Percentiles rank a stretch among this genome's conserved stretches.
These are phyloP conservation scores for Cololabis saira DNA, from an alignment of 2,113 vertebrate genomes.

Conservation along the genomic window DNA sequence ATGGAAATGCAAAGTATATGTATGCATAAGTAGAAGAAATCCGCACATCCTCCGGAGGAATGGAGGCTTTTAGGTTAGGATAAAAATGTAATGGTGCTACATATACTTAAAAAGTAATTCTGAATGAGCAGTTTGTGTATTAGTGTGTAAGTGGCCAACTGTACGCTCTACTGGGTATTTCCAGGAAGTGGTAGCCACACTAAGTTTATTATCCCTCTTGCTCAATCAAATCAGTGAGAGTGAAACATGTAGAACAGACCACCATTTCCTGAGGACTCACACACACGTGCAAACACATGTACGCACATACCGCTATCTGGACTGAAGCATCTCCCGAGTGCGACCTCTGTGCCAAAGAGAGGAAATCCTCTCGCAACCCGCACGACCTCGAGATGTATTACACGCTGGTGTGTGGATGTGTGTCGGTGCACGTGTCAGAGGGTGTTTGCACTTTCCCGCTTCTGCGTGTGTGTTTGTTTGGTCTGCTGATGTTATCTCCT, in stretches of 20 bases:
- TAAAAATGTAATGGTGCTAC: background rate
- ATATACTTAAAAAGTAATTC: background rate
- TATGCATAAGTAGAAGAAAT: background rate
- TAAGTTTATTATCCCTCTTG: conserved; percentile 67
- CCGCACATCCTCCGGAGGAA: background rate
- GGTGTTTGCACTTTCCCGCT: background rate
- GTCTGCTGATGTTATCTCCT: conserved; percentile 47
- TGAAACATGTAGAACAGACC: conserved; percentile 60
- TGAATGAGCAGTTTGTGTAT: background rate
- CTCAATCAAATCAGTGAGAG: conserved; percentile 73
- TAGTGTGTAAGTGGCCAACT: background rate
- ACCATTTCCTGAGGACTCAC: conserved; percentile 48
- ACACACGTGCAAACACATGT: conserved; percentile 15
- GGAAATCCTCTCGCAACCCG: conserved; percentile 62
- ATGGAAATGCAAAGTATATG: background rate
- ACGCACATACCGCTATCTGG: conserved; percentile 25
- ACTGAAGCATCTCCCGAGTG: conserved; percentile 38
- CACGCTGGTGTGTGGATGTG: conserved; percentile 9
- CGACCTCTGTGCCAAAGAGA: conserved; percentile 35
- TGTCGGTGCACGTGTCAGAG: background rate
- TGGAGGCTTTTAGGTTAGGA: background rate
- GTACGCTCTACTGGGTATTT: conserved; percentile 50
- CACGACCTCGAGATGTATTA: conserved; percentile 25
- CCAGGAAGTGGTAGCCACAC: conserved; percentile 68
- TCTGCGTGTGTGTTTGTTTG: conserved; percentile 28